These are phyloP conservation scores for Ricordea florida DNA, from an alignment of 92 coral and sea anemone genomes.

Conservation along the genomic window DNA sequence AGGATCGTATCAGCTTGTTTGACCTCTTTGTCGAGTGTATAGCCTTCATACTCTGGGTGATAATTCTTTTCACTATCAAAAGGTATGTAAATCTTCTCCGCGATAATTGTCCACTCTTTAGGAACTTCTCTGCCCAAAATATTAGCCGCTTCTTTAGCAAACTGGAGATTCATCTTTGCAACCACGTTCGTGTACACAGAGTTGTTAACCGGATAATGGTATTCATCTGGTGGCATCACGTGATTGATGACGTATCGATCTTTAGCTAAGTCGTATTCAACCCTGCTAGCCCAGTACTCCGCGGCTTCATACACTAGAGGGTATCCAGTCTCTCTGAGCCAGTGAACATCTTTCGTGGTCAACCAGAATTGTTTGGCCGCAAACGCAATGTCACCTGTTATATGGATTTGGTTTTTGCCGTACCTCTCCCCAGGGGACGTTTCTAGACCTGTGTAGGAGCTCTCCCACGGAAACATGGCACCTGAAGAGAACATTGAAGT, in stretches of 20 bases:
- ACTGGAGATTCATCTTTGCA: constrained; percentile 75
- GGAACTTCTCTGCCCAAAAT: constrained; percentile 63
- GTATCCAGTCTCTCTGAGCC: constrained; percentile 73
- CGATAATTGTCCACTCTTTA: constrained; percentile 60
- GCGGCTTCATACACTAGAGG: constrained; percentile 73
- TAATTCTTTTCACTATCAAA: constrained; percentile 67
- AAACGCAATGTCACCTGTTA: constrained; percentile 78
- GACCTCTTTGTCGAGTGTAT: constrained; percentile 60
- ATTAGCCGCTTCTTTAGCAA: constrained; percentile 64
- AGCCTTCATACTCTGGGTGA: constrained; percentile 86
- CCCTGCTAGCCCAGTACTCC: constrained; percentile 89
- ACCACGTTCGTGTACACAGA: constrained; percentile 83
- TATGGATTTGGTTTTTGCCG: constrained; percentile 78
- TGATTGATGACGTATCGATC: constrained; percentile 76
- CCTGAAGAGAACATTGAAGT: constrained; percentile 24
- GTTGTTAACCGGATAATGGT: constrained; percentile 83
- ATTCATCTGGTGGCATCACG: constrained; percentile 92
- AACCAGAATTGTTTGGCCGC: constrained; percentile 82
- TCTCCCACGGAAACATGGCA: constrained; percentile 93
- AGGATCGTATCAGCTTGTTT: constrained; percentile 86
- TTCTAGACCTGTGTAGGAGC: constrained; percentile 80
- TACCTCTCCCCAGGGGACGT: constrained; percentile 82
- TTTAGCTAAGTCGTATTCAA: constrained; percentile 57
- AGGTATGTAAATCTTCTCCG: constrained; percentile 69
- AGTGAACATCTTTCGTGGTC: constrained; percentile 64